These are phyloP conservation scores for Styela plicata DNA, from an alignment of 23 tunicate genomes.

Conservation along the genomic window DNA sequence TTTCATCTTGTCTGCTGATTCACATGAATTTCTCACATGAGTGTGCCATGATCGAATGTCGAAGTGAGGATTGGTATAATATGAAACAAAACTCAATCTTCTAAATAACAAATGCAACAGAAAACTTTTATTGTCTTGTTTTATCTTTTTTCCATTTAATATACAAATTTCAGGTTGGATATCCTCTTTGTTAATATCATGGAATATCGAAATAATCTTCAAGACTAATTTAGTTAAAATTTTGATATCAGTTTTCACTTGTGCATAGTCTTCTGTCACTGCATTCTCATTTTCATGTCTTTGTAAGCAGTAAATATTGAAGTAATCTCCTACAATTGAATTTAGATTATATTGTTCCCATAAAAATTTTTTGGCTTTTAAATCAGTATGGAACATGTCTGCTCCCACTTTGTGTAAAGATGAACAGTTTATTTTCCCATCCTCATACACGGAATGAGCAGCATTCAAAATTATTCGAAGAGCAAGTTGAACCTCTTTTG, in stretches of 20 bases:
- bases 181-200: no score
- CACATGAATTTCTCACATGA: neutral
- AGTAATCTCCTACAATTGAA: constrained; percentile 32
- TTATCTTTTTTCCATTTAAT: neutral
- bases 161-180: neutral
- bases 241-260: neutral
- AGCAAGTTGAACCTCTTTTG: constrained; percentile 29
- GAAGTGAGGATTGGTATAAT: neutral
- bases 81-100: neutral
- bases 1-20: neutral
- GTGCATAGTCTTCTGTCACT: neutral
- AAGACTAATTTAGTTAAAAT: neutral
- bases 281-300: constrained; percentile 28
- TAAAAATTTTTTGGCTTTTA: neutral
- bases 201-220: neutral
- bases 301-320: constrained; percentile 51
- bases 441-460: constrained; percentile 10
- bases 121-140: neutral
- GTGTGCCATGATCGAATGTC: constrained; percentile 8
- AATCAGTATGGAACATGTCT: neutral
- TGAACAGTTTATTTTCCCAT: neutral
- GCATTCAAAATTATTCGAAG: constrained; percentile 48
- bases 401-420: neutral
- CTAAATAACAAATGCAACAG: neutral
- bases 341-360: neutral